phyloP scores from a whole-genome alignment of 2,797 vertebrate genomes.

The Pseudochaenichthys georgianus region DNA sequence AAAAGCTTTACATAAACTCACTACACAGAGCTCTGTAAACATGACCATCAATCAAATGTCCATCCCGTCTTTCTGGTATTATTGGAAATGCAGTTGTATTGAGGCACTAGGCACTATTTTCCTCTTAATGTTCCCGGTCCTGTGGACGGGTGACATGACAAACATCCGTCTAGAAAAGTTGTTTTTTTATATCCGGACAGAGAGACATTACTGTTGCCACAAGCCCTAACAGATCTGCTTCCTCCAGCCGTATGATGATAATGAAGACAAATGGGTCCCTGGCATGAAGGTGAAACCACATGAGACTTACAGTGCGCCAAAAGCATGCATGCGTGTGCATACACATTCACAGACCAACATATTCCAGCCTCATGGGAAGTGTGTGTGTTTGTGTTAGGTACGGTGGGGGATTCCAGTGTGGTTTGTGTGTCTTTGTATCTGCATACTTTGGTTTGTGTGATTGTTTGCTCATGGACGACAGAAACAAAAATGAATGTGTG shows the following conservation, averaged over 20 bases:
- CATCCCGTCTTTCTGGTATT: slow-evolving; percentile 29
- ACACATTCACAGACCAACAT: slow-evolving; percentile 29
- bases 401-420: slow-evolving; percentile 31
- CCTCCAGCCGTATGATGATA: slow-evolving; percentile 72
- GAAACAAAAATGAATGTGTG: slow-evolving; percentile 23
- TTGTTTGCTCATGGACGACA: slow-evolving; percentile 39
- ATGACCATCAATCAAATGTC: slow-evolving; percentile 39
- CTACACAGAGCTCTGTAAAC: slow-evolving; percentile 41
- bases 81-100: slow-evolving; percentile 50
- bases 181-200: slow-evolving; percentile 64
- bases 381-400: slow-evolving; percentile 24
- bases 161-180: slow-evolving; percentile 62
- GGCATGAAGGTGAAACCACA: slow-evolving; percentile 72
- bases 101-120: slow-evolving; percentile 42
- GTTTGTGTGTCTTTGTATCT: slow-evolving; percentile 34
- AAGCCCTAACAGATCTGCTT: slow-evolving; percentile 71
- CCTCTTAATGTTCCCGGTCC: slow-evolving; percentile 35
- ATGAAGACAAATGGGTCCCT: slow-evolving; percentile 78
- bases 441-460: slow-evolving; percentile 29
- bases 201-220: slow-evolving; percentile 63
- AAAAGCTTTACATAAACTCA: slow-evolving; percentile 24
- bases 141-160: slow-evolving; percentile 63
- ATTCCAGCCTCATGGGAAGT: slow-evolving; percentile 26
- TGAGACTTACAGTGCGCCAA: slow-evolving; percentile 60
- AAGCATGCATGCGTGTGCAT: slow-evolving; percentile 33